Conservation (phyloP, 2,888 invertebrate genomes). For the Rotaria macrura region DNA sequence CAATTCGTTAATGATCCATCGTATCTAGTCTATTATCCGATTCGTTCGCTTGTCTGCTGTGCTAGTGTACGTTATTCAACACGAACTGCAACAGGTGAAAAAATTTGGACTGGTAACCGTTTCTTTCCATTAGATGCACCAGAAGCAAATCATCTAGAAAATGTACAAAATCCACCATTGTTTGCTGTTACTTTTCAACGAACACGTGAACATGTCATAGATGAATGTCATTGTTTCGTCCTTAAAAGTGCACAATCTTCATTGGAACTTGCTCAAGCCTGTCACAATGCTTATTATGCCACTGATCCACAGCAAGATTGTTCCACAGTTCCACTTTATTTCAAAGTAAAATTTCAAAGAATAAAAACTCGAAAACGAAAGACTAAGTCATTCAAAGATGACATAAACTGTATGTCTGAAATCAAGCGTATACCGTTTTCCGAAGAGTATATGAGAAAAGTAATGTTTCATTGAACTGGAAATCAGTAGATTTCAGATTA, state of each 20-base stretch:
- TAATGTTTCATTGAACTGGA: no score
- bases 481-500: no score
- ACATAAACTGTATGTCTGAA: no score
- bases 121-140: slow-evolving; percentile 45
- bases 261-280: slow-evolving; percentile 87
- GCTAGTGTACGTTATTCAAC: slow-evolving; percentile 45
- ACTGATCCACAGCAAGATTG: neutral
- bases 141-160: slow-evolving; percentile 38
- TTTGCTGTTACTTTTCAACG: slow-evolving; percentile 44
- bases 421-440: no score
- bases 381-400: no score
- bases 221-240: slow-evolving; percentile 47
- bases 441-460: no score
- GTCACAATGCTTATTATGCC: slow-evolving; percentile 75
- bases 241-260: slow-evolving; percentile 74
- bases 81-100: slow-evolving; percentile 25
- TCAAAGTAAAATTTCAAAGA: neutral
- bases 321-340: neutral
- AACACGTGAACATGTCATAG: neutral
- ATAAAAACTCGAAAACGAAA: neutral
- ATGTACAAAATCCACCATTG: slow-evolving; percentile 43
- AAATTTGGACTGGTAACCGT: slow-evolving; percentile 34
- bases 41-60: slow-evolving; percentile 43
- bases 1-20: slow-evolving; percentile 64
- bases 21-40: slow-evolving; percentile 43